Evolutionary conservation across 2,797 vertebrate genomes (phyloP), one percentile per base, ranked within the genome.

Genomic region (Microhierax caerulescens): DNA sequence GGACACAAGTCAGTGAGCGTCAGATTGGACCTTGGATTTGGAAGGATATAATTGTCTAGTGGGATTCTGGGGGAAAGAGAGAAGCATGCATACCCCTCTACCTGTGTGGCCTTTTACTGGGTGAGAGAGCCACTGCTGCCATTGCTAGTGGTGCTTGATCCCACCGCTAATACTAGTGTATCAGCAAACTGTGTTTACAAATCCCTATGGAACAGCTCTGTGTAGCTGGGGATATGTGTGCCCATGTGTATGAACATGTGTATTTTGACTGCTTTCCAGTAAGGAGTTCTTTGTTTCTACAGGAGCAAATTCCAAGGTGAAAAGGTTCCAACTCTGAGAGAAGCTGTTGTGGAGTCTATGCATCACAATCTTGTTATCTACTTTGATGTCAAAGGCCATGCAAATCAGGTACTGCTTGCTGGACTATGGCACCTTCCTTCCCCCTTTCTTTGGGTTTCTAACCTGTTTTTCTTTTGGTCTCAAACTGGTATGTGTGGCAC

Each of bases 331-430:
- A 99, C 99, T 20, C 97, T 99, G 95, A 98, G 98, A 96, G 99
- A 99, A 97, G 99, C 99, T 0, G 98, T 99, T 81, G 93, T 98
- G 96, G 99, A 99, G 94, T 99, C 98, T 89, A 97, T 99, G 94
- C 98, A 87, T 80, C 97, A 97, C 93, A 98, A 99, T 95, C 99
- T 99, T 79, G 98, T 92, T 41, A 98, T 99, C 96, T 99, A 99
- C 98, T 99, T 99, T 22, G 99, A 99, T 96, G 99, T 99, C 97
- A 99, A 99, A 98, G 99, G 99, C 97, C 98, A 99, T 81, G 99
- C 99, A 87, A 97, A 98, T 54, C 97, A 99, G 99, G 99, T 99
- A 98, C 59, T 3, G 7, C 85, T 91, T 57, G 37, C 19, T 78
- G 61, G 28, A 24, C 51, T 51, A 5, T 19, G 51, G 37, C 37